Conservation (phyloP, 2,888 invertebrate species). For the Hololepta plana region DNA sequence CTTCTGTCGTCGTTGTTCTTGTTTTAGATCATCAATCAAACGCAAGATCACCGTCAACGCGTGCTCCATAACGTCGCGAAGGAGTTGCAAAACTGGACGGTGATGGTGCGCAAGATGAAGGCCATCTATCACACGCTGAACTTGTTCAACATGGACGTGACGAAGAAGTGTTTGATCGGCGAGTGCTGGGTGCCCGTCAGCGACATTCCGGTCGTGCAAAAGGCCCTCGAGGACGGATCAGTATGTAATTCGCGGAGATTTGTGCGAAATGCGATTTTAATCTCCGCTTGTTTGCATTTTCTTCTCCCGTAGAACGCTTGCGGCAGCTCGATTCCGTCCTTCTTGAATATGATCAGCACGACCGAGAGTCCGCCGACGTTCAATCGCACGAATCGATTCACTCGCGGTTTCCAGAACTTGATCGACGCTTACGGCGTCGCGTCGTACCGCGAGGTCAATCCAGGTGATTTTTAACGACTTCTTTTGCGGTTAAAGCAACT, state of each 20-base stretch:
- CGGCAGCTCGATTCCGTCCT: slow-evolving; percentile 82
- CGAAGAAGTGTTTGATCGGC: slow-evolving; percentile 76
- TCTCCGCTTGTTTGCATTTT: too few species aligned
- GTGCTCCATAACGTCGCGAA: slow-evolving; percentile 72
- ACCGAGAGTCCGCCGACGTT: slow-evolving; percentile 76
- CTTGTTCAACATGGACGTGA: slow-evolving; percentile 80
- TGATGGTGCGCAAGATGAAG: slow-evolving; percentile 77
- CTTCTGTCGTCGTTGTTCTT: neutral
- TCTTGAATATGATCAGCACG: slow-evolving; percentile 75
- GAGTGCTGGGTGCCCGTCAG: slow-evolving; percentile 73
- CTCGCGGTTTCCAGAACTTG: slow-evolving; percentile 78
- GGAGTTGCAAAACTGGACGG: slow-evolving; percentile 74
- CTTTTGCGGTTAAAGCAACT: slow-evolving; percentile 1
- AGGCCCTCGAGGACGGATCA: slow-evolving; percentile 63
- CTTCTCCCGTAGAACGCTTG: slow-evolving; percentile 35
- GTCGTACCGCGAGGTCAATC: slow-evolving; percentile 83
- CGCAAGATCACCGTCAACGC: slow-evolving; percentile 71
- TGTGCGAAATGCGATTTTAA: neutral
- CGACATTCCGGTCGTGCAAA: slow-evolving; percentile 53
- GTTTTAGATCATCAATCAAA: slow-evolving; percentile 61
- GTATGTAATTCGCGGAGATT: slow-evolving; percentile 32
- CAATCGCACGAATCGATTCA: slow-evolving; percentile 84
- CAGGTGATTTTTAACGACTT: slow-evolving; percentile 32
- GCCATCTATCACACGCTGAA: slow-evolving; percentile 89
- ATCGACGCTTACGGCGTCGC: slow-evolving; percentile 90